A percentile compares a stretch with the other conserved stretches of the same genome.
Evolutionary conservation across 2,888 invertebrate genomes (phyloP).

Genomic region (Chymomyza fuscimana): DNA sequence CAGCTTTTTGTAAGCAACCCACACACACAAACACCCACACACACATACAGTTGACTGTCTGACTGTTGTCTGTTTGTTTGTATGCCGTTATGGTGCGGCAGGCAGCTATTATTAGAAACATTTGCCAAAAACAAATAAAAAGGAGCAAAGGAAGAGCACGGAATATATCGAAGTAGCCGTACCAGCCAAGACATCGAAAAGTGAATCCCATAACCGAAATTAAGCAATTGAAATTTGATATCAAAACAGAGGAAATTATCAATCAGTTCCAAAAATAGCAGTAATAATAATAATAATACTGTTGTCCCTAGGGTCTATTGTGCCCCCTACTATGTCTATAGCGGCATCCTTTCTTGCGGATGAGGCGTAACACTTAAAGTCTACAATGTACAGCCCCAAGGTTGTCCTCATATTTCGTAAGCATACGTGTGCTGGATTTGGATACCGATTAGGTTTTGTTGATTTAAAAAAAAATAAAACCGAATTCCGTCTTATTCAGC

Average conservation of each 20-base stretch:
- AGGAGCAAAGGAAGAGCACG: constrained; percentile 6
- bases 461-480: too few species aligned
- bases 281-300: background rate
- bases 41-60: background rate
- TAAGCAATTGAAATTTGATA: constrained; percentile 1
- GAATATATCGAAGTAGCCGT: background rate
- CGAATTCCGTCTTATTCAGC: too few species aligned
- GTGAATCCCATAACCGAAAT: background rate
- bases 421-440: too few species aligned
- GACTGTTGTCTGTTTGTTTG: constrained; percentile 20
- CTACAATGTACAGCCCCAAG: too few species aligned
- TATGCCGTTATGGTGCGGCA: constrained; percentile 16
- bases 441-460: too few species aligned
- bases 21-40: constrained; percentile 14
- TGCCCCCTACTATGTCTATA: too few species aligned
- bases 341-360: too few species aligned
- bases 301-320: too few species aligned
- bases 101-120: constrained; percentile 10
- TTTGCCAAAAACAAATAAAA: background rate
- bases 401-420: too few species aligned
- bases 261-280: too few species aligned
- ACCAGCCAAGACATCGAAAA: background rate
- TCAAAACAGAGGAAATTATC: background rate
- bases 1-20: constrained; percentile 27
- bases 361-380: too few species aligned